Conservation (phyloP, 1,140 invertebrate genomes). For the Ostrea edulis region DNA sequence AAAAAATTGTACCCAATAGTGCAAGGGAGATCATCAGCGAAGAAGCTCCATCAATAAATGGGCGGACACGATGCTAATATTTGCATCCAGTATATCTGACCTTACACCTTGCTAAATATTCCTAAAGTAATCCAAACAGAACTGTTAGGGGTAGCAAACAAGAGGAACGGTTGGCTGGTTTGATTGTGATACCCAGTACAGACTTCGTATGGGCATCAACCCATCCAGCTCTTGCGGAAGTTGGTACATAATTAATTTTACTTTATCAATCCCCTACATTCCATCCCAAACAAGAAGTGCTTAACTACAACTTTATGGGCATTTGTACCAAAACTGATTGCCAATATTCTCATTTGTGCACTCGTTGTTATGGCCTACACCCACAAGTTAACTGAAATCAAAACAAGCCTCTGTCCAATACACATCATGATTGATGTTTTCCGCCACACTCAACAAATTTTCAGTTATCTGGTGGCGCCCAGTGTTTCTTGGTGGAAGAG, state of each 20-base stretch:
- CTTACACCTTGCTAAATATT: no score
- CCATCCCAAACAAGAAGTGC: not conserved
- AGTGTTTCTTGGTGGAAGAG: no score
- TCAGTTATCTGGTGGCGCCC: no score
- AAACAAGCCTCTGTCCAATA: not conserved
- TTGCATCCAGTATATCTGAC: no score
- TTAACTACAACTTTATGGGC: not conserved
- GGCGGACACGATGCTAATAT: no score
- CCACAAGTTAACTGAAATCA: not conserved
- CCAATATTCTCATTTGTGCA: not conserved
- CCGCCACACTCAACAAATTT: no score
- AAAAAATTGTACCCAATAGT: no score
- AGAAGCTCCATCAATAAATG: no score
- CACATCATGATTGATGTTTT: no score
- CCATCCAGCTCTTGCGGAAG: conserved; percentile 6
- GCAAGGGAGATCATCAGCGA: no score
- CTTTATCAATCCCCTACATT: conserved; percentile 24
- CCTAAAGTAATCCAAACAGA: not conserved
- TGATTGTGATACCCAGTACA: conserved; percentile 30
- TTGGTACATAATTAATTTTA: conserved; percentile 31
- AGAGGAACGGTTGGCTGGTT: conserved; percentile 23
- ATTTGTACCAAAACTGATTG: not conserved
- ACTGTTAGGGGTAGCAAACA: not conserved
- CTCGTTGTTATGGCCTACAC: not conserved
- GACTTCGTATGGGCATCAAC: not conserved